These are phyloP conservation scores for Arothron firmamentum DNA, from an alignment of 2,113 vertebrate species.

Conservation along the genomic window DNA sequence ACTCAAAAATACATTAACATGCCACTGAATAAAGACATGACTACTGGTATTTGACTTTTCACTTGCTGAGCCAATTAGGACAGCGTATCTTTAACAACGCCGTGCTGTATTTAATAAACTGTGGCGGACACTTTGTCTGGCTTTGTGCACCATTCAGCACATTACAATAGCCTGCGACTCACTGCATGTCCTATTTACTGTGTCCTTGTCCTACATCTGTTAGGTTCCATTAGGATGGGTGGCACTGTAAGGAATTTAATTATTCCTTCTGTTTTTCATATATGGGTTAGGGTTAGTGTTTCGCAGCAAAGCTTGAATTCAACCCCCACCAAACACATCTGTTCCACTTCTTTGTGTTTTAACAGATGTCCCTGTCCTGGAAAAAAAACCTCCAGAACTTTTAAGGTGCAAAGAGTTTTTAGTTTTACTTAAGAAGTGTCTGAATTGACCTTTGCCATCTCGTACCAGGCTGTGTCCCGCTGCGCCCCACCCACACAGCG, in stretches of 20 bases:
- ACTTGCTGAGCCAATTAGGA: not conserved
- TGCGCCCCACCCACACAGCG: no score
- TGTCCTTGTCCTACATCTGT: constrained; percentile 55
- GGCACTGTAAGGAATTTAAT: no score
- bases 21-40: constrained; percentile 1
- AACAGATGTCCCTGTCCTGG: not conserved
- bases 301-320: constrained; percentile 2
- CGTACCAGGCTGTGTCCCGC: no score
- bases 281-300: constrained; percentile 1
- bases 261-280: no score
- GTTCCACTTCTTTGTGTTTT: constrained; percentile 2
- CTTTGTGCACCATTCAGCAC: constrained; percentile 37
- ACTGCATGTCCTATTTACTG: constrained; percentile 32
- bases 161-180: constrained; percentile 34
- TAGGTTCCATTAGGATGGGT: constrained; percentile 23
- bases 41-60: no score
- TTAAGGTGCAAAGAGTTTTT: not conserved
- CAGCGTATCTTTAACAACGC: not conserved
- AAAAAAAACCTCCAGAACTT: not conserved
- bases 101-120: constrained; percentile 1
- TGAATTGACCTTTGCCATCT: no score
- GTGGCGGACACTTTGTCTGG: constrained; percentile 1
- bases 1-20: constrained; percentile 10
- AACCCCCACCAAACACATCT: not conserved
- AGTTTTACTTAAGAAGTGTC: not conserved